Conservation (phyloP, 2,113 vertebrate genomes). For the rat (Rattus norvegicus) region GRCr8 NC_086031.1:20432501-20433000, state of each 20-base stretch:
- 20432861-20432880: background rate
- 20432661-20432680: background rate
- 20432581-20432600: no score
- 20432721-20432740: background rate
- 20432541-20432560: no score
- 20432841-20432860: background rate
- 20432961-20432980: background rate
- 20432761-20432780: background rate
- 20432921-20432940: background rate
- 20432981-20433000: background rate
- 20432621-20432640: no score
- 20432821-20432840: background rate
- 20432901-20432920: background rate
- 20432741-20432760: background rate
- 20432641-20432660: no score
- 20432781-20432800: background rate
- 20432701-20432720: rapidly evolving
- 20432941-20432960: background rate
- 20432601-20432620: no score
- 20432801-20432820: background rate
- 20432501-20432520: no score
- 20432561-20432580: no score
- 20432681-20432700: background rate
- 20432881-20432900: background rate
- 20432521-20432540: no score